These are phyloP conservation scores for Mobula hypostoma DNA, from an alignment of 2,113 vertebrate genomes.

Conservation along the genomic window DNA sequence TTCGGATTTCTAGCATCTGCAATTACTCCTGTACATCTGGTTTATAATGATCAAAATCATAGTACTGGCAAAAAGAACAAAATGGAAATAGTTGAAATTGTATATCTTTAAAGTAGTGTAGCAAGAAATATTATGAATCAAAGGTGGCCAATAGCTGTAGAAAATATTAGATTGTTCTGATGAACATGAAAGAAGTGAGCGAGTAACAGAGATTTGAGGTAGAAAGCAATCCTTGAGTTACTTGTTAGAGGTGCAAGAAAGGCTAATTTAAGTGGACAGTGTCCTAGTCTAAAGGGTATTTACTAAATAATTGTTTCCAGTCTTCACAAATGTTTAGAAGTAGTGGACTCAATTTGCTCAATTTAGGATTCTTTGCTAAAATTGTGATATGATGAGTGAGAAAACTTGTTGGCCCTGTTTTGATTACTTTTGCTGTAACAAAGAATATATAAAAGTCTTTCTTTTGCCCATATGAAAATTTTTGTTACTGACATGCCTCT, in stretches of 20 bases:
- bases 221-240: not conserved
- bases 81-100: not conserved
- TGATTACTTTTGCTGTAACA: not conserved
- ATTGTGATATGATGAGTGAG: not conserved
- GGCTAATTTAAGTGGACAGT: not conserved
- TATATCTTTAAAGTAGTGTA: not conserved
- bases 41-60: not conserved
- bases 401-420: not conserved
- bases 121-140: not conserved
- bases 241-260: not conserved
- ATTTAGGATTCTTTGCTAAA: not conserved
- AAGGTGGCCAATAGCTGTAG: not conserved
- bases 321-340: not conserved
- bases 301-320: not conserved
- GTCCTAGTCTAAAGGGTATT: not conserved
- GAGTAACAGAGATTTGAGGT: not conserved
- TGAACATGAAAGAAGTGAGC: not conserved
- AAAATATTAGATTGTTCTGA: not conserved
- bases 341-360: not conserved
- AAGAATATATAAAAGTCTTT: not conserved
- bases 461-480: too few relatives aligned
- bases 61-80: not conserved
- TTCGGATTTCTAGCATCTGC: too few relatives aligned
- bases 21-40: not conserved
- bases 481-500: not conserved